phyloP scores from a whole-genome alignment of 2,888 invertebrate genomes.

The Cephus rjabovi region DNA sequence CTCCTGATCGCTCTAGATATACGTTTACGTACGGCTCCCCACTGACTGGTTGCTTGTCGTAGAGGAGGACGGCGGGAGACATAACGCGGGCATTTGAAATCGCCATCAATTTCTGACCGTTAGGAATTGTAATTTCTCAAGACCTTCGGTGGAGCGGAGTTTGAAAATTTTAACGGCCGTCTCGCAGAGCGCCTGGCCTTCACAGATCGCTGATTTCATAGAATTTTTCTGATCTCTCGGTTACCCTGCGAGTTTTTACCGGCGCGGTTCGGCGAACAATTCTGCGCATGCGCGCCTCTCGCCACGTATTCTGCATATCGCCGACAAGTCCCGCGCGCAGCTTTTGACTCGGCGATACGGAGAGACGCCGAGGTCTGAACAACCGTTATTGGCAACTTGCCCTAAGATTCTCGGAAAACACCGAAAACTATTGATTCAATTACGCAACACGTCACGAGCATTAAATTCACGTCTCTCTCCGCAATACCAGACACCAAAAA shows the following conservation, averaged over 20 bases:
- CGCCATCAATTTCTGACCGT: neutral
- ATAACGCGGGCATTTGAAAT: neutral
- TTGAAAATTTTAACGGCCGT: conserved; percentile 28
- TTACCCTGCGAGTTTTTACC: conserved; percentile 5
- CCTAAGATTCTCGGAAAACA: conserved; percentile 33
- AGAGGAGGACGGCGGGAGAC: neutral
- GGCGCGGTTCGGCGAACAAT: neutral
- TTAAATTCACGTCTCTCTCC: neutral
- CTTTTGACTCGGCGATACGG: neutral
- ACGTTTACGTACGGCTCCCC: neutral
- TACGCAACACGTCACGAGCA: conserved; percentile 33
- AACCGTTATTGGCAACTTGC: neutral
- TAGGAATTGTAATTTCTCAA: neutral
- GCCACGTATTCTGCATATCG: neutral
- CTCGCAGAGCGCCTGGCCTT: conserved; percentile 28
- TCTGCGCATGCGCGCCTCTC: neutral
- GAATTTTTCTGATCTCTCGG: conserved; percentile 27
- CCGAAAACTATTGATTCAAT: conserved; percentile 48
- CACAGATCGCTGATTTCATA: conserved; percentile 28
- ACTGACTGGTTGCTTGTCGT: no score
- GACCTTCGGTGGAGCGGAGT: conserved; percentile 17
- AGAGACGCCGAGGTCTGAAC: neutral
- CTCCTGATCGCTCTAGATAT: neutral
- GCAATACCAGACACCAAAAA: neutral
- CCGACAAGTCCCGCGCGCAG: neutral